Evolutionary conservation across 2,113 vertebrate genomes (phyloP), one percentile per base, ranked within the genome.

Genomic region (Struthio camelus): DNA sequence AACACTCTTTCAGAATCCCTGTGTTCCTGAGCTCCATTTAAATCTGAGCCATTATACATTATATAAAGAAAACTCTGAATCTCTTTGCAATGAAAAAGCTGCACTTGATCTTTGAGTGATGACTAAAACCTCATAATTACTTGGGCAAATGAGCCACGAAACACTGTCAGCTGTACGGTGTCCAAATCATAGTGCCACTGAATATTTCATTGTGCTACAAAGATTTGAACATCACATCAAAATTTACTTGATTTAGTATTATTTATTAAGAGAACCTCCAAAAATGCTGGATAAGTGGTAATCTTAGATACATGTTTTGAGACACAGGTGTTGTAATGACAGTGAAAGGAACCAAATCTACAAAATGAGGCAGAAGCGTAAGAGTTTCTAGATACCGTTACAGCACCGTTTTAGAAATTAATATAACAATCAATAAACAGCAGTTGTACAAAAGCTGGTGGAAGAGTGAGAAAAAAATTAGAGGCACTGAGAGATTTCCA

Each of bases 61-160:
- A 71, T 54, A 69, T 80, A 75, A 24, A 69, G 89, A 91, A 93
- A 84, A 91, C 34, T 13, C 62, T 48, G 73, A 82, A 81, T 66
- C 42, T 59, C 82, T 83, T 53, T 79, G 79, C 72, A 85, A 32
- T 82, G 89, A 95, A 93, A 85, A 95, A 80, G 46, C 62, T 87
- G 76, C 72, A 90, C 54, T 94, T 87, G 72, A 64, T 94, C 85
- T 94, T 82, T 85, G 80, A 96, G 66, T 93, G 77, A 76, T 92
- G 85, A 92, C 44, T 75, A 84, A 96, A 96, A 96, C 85, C 48
- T 80, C 70, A 40, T 95, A 96, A 97, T 97, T 96, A 85, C 85
- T 91, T 89, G 85, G 73, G 72, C 85, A 97, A 96, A 97, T 87
- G 94, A 95, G 61, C 87, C 95, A 94, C 72, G 95, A 95, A 95